Evolutionary conservation across 2,888 invertebrate species (phyloP).

Genomic region (Xanthorhoe designata): DNA sequence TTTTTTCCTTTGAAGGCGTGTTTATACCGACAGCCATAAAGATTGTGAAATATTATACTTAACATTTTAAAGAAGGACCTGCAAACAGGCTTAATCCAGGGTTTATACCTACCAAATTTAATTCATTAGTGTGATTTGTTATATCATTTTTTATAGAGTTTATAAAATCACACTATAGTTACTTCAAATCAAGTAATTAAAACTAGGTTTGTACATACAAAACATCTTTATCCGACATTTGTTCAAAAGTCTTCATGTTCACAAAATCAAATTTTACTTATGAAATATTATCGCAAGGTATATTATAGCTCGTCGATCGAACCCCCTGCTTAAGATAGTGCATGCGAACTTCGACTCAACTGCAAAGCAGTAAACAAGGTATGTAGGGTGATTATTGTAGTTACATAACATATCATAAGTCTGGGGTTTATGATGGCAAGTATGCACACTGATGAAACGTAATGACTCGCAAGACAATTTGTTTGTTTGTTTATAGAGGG

Average conservation of each 20-base stretch:
- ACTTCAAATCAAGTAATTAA: too few relatives aligned
- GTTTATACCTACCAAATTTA: too few relatives aligned
- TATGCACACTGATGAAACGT: conserved; percentile 30
- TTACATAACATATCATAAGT: not conserved
- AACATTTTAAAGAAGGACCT: too few relatives aligned
- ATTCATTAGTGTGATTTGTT: too few relatives aligned
- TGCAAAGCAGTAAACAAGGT: not conserved
- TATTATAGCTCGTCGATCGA: not conserved
- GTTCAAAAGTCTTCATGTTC: too few relatives aligned
- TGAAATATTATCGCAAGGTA: not conserved
- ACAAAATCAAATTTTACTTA: not conserved
- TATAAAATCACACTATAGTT: too few relatives aligned
- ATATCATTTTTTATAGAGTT: too few relatives aligned
- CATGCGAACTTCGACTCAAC: not conserved
- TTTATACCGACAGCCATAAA: conserved; percentile 1
- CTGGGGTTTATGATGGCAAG: conserved; percentile 27
- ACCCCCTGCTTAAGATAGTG: not conserved
- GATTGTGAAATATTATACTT: too few relatives aligned
- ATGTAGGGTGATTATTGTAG: not conserved
- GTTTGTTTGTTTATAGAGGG: conserved; percentile 19
- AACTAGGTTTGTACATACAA: too few relatives aligned
- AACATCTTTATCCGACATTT: too few relatives aligned
- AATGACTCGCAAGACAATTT: conserved; percentile 21
- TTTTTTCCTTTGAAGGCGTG: not conserved
- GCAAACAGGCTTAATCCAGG: not conserved